Base-by-base conservation (phyloP, 2,888 invertebrate genomes). In the Ichneumon xanthorius region DNA sequence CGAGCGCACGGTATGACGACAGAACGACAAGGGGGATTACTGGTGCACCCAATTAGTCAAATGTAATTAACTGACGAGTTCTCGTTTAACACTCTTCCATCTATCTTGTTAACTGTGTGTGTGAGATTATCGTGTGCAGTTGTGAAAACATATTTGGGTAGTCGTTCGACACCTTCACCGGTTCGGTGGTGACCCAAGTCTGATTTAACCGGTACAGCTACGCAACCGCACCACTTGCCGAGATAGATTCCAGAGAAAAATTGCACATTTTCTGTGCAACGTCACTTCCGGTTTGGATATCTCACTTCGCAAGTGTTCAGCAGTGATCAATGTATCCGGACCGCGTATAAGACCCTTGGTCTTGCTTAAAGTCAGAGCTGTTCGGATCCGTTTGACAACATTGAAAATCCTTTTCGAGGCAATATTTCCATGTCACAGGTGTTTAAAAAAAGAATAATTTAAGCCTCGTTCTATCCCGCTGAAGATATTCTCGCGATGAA, bases 31-130 rank as follows among this genome's bases (percentile, higher is more conserved):
- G 76, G 7, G 22, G 22, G 30, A 30, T 48, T 37, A 50, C 53
- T 37, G 65, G 50, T 67, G 65, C 37, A 76, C 19, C 76, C 50
- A 53, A 76, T 76, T 76, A 76, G 53, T 65, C 76, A 76, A 76
- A 53, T 40, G 65, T 53, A 76, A 67, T 65, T 53, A 67, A 19
- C 9, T 22, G 53, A 67, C 40, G 50, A 76, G 63, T 53, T 76
- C 61, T 61, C 7, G 22, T 73, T 63, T 30, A 5, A 19, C 55
- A n/a, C 61, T 45, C 73, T 6, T 9, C 40, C 22, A 19, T 73
- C 45, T 53, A 22, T 22, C 7, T 22, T 48, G 37, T 40, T 37
- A 26, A 22, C 37, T 37, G 30, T 53, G 37, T 22, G 33, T 22
- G 40, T 40, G 40, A 33, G 50, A 65, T 76, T 33, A 53, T 37